A percentile compares a stretch with the other conserved stretches of the same genome.
Conservation (phyloP, 2,888 invertebrate species). For the Esperia sulphurella region DNA sequence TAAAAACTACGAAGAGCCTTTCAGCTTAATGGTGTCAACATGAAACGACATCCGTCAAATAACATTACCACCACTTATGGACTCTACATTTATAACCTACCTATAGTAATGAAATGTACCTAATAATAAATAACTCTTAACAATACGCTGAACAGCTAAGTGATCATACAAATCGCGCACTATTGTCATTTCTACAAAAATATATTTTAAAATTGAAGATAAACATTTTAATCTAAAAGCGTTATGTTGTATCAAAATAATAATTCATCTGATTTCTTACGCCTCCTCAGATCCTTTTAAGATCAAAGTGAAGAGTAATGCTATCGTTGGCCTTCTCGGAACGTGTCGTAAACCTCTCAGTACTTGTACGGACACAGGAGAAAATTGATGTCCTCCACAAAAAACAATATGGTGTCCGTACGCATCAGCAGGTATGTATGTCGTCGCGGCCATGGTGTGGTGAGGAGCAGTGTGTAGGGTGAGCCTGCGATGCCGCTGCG, state of each 20-base stretch:
- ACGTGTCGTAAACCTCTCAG: no score
- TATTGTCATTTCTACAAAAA: no score
- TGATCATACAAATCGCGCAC: constrained; percentile 2
- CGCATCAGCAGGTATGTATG: constrained; percentile 2
- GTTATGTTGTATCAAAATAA: no score
- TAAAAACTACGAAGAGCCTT: neutral
- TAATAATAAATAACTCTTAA: neutral
- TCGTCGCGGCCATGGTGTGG: neutral
- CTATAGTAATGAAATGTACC: neutral
- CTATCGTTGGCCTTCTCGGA: no score
- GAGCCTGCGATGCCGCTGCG: constrained; percentile 53
- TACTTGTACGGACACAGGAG: neutral
- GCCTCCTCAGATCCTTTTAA: no score
- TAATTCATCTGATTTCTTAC: no score
- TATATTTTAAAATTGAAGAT: no score
- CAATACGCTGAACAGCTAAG: neutral
- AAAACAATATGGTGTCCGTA: neutral
- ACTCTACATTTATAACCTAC: neutral
- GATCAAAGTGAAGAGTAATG: no score
- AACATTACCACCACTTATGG: neutral
- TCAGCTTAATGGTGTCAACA: constrained; percentile 4
- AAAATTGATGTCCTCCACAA: neutral
- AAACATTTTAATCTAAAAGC: no score
- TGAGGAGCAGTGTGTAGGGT: constrained; percentile 31
- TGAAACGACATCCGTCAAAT: constrained; percentile 1